Base-by-base conservation (phyloP, 2,113 vertebrate genomes). In the Gallinago jamesoni region DNA sequence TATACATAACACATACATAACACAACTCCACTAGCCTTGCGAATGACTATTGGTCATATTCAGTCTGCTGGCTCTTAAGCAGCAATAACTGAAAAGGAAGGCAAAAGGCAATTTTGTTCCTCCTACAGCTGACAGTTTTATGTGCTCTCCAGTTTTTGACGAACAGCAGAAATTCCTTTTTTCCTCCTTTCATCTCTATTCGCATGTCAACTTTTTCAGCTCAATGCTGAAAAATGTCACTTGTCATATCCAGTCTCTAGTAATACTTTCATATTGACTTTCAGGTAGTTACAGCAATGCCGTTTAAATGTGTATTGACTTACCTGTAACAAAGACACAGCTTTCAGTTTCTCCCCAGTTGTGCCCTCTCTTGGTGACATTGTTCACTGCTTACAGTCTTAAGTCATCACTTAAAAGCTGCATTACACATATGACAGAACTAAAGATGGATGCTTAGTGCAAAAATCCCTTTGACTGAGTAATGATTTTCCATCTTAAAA, bases 121-220 rank as follows among this genome's bases (percentile, higher is more conserved):
- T 97, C 60, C 84, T 76, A 50, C 41, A 50, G 53, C 0, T 96
- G 96, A 96, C 72, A 96, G 74, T 48, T 97, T 96, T 89, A 93
- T 89, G 50, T 78, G 22, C 55, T 94, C 52, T 92, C 89, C n/a
- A 76, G 50, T 87, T 78, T 77, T 66, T 93, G 94, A 93, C 62
- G 41, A 95, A 78, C 62, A 86, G 67, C 60, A 84, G 56, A 90
- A 90, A 89, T 90, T 85, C 67, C 67, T 72, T 91, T 89, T 50
- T 88, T 72, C 39, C n/a, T 89, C 30, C 48, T 96, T 92, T 94
- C 85, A 55, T 94, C 84, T 95, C 74, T 87, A 74, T 97, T 97
- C 93, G 81, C 72, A 69, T 60, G 57, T 64, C 52, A 87, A 20
- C 48, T 96, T 92, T 57, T 80, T 91, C 84, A 94, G n/a, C 39